Evolutionary conservation across 2,888 invertebrate species (phyloP).

Genomic region (Pristionchus entomophagus): DNA sequence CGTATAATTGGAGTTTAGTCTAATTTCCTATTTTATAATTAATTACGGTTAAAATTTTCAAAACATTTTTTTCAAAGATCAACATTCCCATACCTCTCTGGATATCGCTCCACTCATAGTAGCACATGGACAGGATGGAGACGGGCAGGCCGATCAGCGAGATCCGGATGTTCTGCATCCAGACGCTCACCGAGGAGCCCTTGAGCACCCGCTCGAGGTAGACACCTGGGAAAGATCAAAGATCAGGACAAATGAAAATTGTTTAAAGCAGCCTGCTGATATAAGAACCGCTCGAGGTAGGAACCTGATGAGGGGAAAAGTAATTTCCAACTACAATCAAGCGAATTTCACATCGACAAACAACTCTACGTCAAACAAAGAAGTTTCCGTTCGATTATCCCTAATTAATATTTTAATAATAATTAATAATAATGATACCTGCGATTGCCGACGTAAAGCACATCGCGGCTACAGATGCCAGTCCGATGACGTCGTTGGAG

Average conservation of each 20-base stretch:
- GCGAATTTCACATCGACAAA: too few relatives aligned
- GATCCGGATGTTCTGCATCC: conserved; percentile 98
- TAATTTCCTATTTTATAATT: too few relatives aligned
- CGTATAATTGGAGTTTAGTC: too few relatives aligned
- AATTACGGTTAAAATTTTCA: too few relatives aligned
- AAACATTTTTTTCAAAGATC: too few relatives aligned
- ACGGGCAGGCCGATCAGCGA: conserved; percentile 92
- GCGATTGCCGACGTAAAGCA: conserved; percentile 75
- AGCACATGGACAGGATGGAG: conserved; percentile 81
- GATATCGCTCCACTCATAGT: conserved; percentile 71
- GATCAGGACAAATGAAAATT: neutral
- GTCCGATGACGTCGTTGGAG: conserved; percentile 69
- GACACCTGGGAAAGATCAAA: conserved; percentile 82
- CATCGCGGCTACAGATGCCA: conserved; percentile 71
- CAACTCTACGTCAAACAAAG: too few relatives aligned
- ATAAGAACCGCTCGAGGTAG: too few relatives aligned
- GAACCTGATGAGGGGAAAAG: too few relatives aligned
- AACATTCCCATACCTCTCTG: conserved; percentile 17
- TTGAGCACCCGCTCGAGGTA: conserved; percentile 98
- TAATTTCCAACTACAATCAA: too few relatives aligned
- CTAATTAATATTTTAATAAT: too few relatives aligned
- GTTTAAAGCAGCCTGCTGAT: neutral
- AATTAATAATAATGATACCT: conserved; percentile 62
- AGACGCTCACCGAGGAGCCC: conserved; percentile 83
- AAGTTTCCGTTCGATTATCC: too few relatives aligned